Conservation (phyloP, 1,140 invertebrate genomes). For the Bactericera cockerelli region DNA sequence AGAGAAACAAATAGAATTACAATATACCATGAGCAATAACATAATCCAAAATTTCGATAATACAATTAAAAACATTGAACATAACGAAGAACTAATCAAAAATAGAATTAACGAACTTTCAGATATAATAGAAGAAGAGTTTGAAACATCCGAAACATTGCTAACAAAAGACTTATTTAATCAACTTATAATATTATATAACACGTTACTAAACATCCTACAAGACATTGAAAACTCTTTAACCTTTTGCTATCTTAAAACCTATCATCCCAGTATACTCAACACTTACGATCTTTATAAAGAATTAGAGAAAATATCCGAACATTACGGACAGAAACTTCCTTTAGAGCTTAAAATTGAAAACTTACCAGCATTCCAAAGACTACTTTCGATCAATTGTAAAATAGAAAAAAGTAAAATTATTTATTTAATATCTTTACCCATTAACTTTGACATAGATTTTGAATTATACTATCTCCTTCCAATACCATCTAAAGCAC, state of each 20-base stretch:
- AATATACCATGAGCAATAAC: neutral
- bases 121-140: neutral
- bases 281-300: no score
- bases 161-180: neutral
- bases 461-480: neutral
- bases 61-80: neutral
- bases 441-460: neutral
- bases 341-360: no score
- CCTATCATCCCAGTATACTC: slow-evolving; percentile 6
- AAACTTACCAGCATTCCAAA: neutral
- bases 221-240: neutral
- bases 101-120: neutral
- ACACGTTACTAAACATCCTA: neutral
- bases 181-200: neutral
- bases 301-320: no score
- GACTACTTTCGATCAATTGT: neutral
- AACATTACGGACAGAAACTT: no score
- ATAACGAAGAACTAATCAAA: slow-evolving; percentile 3
- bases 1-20: neutral
- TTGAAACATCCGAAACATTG: neutral
- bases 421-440: slow-evolving; percentile 1
- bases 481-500: neutral
- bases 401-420: neutral
- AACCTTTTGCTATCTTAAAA: neutral
- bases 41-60: neutral